A percentile compares a stretch with the other conserved stretches of the same genome.
phyloP scores from a whole-genome alignment of 2,797 vertebrate species.

The Acomys russatus region DNA sequence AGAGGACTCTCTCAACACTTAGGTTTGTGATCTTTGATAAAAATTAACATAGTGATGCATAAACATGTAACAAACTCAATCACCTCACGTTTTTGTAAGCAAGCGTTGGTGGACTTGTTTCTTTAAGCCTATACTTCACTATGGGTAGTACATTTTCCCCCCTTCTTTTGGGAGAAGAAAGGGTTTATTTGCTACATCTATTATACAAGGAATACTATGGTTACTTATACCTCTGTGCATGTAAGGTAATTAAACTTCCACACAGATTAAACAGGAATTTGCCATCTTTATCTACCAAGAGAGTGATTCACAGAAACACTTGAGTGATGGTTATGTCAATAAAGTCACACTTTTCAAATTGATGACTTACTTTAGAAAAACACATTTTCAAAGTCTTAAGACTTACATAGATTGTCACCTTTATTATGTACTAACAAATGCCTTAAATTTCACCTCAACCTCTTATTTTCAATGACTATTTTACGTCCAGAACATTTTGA shows the following conservation, averaged over 20 bases:
- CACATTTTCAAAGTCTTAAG: conserved; percentile 52
- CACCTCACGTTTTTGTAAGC: conserved; percentile 10
- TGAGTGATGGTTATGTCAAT: conserved; percentile 21
- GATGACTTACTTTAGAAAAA: conserved; percentile 50
- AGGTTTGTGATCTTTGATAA: conserved; percentile 35
- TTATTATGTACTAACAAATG: conserved; percentile 67
- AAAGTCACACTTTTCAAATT: conserved; percentile 47
- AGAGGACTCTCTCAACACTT: background rate
- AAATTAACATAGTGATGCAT: background rate
- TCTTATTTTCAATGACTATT: conserved; percentile 70
- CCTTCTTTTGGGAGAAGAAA: background rate
- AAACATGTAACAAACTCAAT: conserved; percentile 17
- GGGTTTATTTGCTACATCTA: background rate
- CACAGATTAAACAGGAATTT: background rate
- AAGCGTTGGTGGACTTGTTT: conserved; percentile 4
- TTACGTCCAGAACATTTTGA: conserved; percentile 67
- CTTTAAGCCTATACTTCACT: background rate
- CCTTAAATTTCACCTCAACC: conserved; percentile 62
- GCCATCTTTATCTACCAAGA: background rate
- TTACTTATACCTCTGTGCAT: background rate
- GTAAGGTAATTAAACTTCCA: conserved; percentile 20
- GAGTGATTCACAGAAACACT: background rate
- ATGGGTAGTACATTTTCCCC: background rate
- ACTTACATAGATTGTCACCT: conserved; percentile 42
- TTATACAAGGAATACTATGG: background rate